Base-by-base conservation (phyloP, 2,113 vertebrate genomes). In the Seriola quinqueradiata region DNA sequence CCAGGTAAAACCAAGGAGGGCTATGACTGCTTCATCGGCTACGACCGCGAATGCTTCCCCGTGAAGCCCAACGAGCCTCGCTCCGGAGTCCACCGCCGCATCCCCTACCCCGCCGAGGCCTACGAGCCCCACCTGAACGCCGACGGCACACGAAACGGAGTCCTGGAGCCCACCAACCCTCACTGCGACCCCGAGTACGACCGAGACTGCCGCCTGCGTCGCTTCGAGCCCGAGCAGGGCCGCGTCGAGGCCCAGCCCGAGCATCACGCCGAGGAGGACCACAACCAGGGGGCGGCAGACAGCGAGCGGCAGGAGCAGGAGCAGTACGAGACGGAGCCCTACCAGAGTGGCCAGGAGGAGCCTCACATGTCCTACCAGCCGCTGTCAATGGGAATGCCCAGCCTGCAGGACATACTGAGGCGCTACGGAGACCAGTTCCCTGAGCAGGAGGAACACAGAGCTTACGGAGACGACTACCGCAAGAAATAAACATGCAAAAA, bases 1-100 rank as follows among this genome's bases (percentile, higher is more conserved):
- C 92, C 94, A 0, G 95, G 96, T 12, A 95, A 96, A 90, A 96
- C 96, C 76, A 95, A 95, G 74, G 96, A 96, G 55, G 96, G 96
- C 66, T 94, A 96, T 7, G 93, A 95, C 58, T 96, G 96, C 88
- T 96, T 87, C 79, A 94, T 96, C 0, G 93, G 95, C 44, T 96
- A 96, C 12, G 95, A 96, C 42, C 90, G 85, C 0, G 94, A 96
- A 21, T 96, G 96, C 82, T 91, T 32, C 83, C 94, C 95, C 0
- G 55, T 94, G 52, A 92, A 81, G 54, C 81, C 89, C 6, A 60
- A 8, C 0, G 82, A 91, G 48, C 93, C 87, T 3, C 91, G 90
- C 2, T 68, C 90, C 1, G 89, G 87, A 28, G 77, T 68, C 10
- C 87, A 91, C 52, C 92, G 82, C 25, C 91, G 59, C n/a, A n/a